phyloP scores from a whole-genome alignment of 2,113 vertebrate species.

The Phylloscopus trochiloides region DNA sequence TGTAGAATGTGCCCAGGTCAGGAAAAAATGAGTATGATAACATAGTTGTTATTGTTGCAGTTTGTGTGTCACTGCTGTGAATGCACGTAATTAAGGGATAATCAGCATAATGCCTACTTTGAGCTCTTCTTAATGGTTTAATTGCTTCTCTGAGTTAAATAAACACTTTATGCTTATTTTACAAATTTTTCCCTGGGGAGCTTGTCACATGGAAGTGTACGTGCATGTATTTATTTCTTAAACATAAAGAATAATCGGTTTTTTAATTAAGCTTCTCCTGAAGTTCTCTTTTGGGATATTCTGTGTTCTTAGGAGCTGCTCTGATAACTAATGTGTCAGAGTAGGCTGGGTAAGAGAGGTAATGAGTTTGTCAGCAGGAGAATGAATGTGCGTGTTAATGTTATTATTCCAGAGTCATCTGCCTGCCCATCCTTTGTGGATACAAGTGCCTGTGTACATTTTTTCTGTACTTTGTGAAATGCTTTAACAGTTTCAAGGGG shows the following conservation, averaged over 20 bases:
- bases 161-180: constrained; percentile 36
- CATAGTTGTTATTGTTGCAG: not conserved
- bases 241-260: not conserved
- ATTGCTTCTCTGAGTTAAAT: constrained; percentile 53
- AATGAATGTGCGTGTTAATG: not conserved
- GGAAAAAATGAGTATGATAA: not conserved
- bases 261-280: constrained; percentile 28
- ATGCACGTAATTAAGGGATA: constrained; percentile 29
- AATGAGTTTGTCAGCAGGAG: not conserved
- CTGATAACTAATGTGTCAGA: not conserved
- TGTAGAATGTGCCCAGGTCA: not conserved
- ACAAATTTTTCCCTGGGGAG: constrained; percentile 1
- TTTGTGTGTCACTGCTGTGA: not conserved
- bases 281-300: constrained; percentile 36
- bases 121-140: constrained; percentile 47
- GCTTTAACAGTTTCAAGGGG: not conserved
- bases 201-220: not conserved
- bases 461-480: not conserved
- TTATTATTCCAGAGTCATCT: not conserved
- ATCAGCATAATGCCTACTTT: constrained; percentile 52
- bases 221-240: not conserved
- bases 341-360: not conserved
- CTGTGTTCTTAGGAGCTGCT: not conserved
- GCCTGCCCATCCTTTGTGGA: not conserved
- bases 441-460: not conserved